A percentile compares a stretch with the other conserved stretches of the same genome.
Conservation (phyloP, 1,140 invertebrate species). For the Leptinotarsa undecemlineata region DNA sequence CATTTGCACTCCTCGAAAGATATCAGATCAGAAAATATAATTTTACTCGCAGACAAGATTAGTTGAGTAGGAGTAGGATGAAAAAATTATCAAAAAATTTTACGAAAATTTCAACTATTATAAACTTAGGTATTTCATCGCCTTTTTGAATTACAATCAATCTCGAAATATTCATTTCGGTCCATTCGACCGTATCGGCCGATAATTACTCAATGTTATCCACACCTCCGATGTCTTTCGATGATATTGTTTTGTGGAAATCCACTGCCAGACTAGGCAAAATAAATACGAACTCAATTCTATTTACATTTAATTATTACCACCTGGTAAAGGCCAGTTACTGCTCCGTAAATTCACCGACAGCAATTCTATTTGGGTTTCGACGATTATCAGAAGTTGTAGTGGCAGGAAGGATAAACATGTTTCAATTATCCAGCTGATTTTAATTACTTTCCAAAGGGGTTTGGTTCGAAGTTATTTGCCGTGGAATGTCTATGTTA, state of each 20-base stretch:
- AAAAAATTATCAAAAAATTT: no score
- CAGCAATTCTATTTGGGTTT: not conserved
- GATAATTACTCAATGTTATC: no score
- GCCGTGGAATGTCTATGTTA: not conserved
- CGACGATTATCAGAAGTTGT: not conserved
- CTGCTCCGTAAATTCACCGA: not conserved
- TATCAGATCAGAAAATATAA: no score
- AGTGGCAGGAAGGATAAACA: not conserved
- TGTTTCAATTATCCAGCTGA: not conserved
- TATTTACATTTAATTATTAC: conserved; percentile 2
- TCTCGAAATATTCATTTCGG: no score
- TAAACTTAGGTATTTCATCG: no score
- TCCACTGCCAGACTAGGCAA: not conserved
- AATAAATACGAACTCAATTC: not conserved
- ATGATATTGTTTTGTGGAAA: not conserved
- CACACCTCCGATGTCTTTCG: not conserved
- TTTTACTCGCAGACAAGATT: no score
- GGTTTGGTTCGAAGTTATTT: not conserved
- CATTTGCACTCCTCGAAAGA: no score
- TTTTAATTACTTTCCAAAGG: not conserved
- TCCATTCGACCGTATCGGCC: no score
- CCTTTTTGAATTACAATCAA: no score
- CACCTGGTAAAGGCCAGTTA: not conserved
- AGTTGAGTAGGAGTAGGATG: no score
- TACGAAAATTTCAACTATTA: no score